phyloP scores from a whole-genome alignment of 1,140 invertebrate genomes.

The Heliothis virescens region DNA sequence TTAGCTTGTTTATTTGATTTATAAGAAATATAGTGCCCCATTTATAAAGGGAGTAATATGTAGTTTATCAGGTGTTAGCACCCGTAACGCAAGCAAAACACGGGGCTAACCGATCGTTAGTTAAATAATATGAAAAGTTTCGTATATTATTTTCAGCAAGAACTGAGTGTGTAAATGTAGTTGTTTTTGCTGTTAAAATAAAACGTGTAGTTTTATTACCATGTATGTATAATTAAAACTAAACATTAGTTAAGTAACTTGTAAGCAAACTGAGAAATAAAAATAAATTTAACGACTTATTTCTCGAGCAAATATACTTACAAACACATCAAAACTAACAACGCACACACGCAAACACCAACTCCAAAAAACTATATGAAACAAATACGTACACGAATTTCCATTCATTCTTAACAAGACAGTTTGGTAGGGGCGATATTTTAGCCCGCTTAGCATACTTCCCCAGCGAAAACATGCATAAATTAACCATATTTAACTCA shows the following conservation, averaged over 20 bases:
- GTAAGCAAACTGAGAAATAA: not conserved
- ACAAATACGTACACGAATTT: not conserved
- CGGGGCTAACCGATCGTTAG: too few species aligned
- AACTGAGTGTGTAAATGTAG: too few species aligned
- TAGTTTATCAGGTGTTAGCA: too few species aligned
- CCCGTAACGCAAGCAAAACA: too few species aligned
- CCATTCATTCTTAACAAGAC: slow-evolving; percentile 22
- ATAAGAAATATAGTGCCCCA: not conserved
- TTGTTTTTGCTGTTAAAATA: too few species aligned
- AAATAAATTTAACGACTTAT: not conserved
- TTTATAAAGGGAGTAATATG: too few species aligned
- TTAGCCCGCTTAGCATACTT: slow-evolving; percentile 6
- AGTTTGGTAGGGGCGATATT: slow-evolving; percentile 20
- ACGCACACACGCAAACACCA: not conserved
- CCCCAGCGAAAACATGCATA: slow-evolving; percentile 38
- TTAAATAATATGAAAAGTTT: too few species aligned
- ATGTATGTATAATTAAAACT: too few species aligned
- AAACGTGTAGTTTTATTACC: too few species aligned
- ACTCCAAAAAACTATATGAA: not conserved
- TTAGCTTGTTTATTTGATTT: not conserved
- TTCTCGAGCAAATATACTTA: not conserved
- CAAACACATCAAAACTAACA: not conserved
- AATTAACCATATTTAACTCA: slow-evolving; percentile 45
- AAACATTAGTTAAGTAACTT: too few species aligned
- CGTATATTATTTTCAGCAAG: too few species aligned